Evolutionary conservation across 2,113 vertebrate species (phyloP), one percentile per base, ranked within the genome.

Genomic region (Sebastes schlegelii): DNA sequence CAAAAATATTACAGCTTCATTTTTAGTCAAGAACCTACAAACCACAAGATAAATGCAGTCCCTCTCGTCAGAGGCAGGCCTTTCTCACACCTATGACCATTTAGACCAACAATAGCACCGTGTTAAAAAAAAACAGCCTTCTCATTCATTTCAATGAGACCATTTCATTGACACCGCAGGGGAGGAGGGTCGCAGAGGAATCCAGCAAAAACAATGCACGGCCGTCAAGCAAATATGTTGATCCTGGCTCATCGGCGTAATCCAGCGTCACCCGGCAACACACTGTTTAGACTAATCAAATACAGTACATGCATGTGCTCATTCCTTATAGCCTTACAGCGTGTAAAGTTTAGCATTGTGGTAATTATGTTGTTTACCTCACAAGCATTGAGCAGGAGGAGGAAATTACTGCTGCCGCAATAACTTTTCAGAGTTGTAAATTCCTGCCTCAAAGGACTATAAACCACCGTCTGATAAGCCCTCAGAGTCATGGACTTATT

Each of bases 51-150:
- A 81, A 69, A 49, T 77, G 54, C 54, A 8, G 74, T 83, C 71
- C 14, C 51, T 75, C 74, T 86, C 60, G 55, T 86, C 83, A 42
- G 61, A 21, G 42, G 26, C 51, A 63, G 69, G 54, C 69, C 76
- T 61, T 62, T 19, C 72, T 73, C 73, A 79, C 80, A 70, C 83
- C 60, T 52, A 49, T 60, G 42, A 55, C 76, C 74, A 81, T 92
- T 88, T 88, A 73, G 52, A 70, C 49, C 83, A 82, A 93, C 94
- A 93, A 89, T 90, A 72, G 86, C 55, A 48, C 43, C n/a, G 48
- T 6, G 48, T 80, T 85, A 69, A 69, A 85, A 52, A 52, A 67
- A 77, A 52, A 77, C 54, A 83, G 71, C 76, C 58, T 8, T 55
- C 74, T 88, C 85, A 87, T 93, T 90, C 21, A 81, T 84, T 77